Percentiles rank a stretch among this genome's conserved stretches.
Evolutionary conservation across 35 echinoderm and acorn worm genomes (phyloP).

Genomic region (Ophioderma brevispina): DNA sequence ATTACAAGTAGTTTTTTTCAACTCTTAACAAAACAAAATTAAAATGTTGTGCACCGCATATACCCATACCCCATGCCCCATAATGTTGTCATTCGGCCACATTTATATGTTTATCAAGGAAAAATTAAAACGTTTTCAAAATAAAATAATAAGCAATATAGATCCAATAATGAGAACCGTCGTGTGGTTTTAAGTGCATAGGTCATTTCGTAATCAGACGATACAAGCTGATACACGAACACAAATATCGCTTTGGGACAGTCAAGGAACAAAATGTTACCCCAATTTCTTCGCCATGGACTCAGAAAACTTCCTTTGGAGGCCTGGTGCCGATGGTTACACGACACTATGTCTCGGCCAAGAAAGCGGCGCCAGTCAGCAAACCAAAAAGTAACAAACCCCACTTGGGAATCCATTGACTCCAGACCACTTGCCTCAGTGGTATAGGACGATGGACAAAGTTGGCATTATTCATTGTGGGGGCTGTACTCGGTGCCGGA

Average conservation of each 20-base stretch:
- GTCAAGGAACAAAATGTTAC: not conserved
- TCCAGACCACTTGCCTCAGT: slow-evolving; percentile 69
- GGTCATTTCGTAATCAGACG: no score
- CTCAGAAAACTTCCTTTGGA: not conserved
- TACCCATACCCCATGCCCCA: no score
- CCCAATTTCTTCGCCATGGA: not conserved
- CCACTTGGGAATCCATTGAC: slow-evolving; percentile 92
- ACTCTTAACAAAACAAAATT: no score
- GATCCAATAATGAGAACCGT: no score
- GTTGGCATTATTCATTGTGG: slow-evolving; percentile 99
- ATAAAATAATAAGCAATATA: no score
- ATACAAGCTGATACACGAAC: not conserved
- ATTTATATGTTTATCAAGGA: no score
- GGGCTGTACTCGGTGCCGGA: slow-evolving; percentile 93
- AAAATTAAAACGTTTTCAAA: no score
- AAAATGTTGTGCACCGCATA: no score
- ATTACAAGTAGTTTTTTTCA: no score
- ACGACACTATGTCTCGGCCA: not conserved
- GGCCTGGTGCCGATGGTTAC: not conserved
- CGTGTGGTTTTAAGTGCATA: no score
- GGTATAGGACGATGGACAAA: slow-evolving; percentile 96
- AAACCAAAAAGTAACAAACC: not conserved
- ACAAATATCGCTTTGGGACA: not conserved
- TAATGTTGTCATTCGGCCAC: no score
- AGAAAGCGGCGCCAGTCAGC: not conserved